Percentiles rank a stretch among this genome's conserved stretches.
Conservation (phyloP, 1,140 invertebrate species). For the Euura lappo region DNA sequence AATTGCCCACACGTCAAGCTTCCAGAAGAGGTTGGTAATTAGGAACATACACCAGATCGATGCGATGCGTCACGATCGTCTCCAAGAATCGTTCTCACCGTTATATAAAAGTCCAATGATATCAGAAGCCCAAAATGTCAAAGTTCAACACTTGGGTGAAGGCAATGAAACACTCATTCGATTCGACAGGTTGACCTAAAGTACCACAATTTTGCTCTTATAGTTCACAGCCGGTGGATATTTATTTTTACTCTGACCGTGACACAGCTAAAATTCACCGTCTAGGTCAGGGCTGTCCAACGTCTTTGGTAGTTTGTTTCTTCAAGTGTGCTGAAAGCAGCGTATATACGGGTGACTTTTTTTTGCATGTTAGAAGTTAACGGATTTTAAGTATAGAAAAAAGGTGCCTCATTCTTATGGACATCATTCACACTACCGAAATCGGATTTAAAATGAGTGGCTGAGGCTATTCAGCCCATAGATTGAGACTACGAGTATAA, state of each 20-base stretch:
- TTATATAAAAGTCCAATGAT: constrained; percentile 11
- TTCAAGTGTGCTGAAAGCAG: no score
- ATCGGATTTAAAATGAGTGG: no score
- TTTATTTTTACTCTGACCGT: not conserved
- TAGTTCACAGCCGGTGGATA: not conserved
- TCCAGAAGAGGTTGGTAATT: constrained; percentile 35
- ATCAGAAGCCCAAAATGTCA: constrained; percentile 25
- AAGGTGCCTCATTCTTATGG: no score
- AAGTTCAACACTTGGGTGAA: no score
- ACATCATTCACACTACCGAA: no score
- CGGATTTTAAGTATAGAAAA: no score
- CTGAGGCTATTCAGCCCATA: no score
- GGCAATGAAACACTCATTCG: no score
- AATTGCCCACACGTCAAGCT: constrained; percentile 28
- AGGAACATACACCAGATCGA: not conserved
- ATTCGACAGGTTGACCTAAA: not conserved
- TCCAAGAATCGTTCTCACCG: not conserved
- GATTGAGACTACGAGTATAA: no score
- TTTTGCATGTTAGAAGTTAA: no score
- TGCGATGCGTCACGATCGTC: not conserved
- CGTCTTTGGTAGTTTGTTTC: not conserved
- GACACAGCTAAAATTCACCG: not conserved
- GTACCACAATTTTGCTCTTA: not conserved
- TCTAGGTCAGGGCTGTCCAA: not conserved
- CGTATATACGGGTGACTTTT: no score